Evolutionary conservation across 2,113 vertebrate genomes (phyloP), one percentile per base, ranked within the genome.

Genomic region (Cisticola juncidis): DNA sequence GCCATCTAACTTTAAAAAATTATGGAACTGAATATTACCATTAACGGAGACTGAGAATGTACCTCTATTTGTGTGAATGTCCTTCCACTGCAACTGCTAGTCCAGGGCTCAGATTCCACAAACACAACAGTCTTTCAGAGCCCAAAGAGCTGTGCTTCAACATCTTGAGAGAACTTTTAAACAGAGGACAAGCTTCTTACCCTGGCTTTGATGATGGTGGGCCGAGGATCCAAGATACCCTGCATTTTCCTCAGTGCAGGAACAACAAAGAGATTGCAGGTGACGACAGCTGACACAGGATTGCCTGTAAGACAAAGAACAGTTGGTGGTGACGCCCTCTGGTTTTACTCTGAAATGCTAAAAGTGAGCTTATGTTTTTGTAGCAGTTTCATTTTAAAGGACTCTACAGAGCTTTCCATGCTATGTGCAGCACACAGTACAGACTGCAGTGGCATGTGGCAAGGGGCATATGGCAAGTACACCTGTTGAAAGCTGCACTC

Each of bases 181-280:
- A 48, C 2, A 82, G 19, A 73, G 14, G 54, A 66, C 71, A 84
- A 86, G 40, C 31, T 88, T 92, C 96, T 98, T 98, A 99, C 99
- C 99, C 99, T 99, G 97, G 99, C 99, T 99, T 99, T 99, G 98
- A 99, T 99, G 97, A 99, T 99, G 94, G 99, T 99, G 90, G 99
- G 99, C 90, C 99, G 98, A 95, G 99, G 99, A 98, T 99, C 99
- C 98, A 99, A 97, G 97, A 99, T 99, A 94, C 99, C 99, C 97
- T 99, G 99, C 99, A 99, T 99, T 97, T 99, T 99, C 98, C 99
- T 99, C 98, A 99, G 98, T 92, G 99, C 99, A 79, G 99, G 99
- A 97, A 99, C 99, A 97, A 99, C 99, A 97, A 99, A 99, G 98
- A 99, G 99, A 98, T 99, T 99, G 98, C 99, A 99, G 96, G 99